These are phyloP conservation scores for Alces alces DNA, from an alignment of 2,113 vertebrate species.

Conservation along the genomic window DNA sequence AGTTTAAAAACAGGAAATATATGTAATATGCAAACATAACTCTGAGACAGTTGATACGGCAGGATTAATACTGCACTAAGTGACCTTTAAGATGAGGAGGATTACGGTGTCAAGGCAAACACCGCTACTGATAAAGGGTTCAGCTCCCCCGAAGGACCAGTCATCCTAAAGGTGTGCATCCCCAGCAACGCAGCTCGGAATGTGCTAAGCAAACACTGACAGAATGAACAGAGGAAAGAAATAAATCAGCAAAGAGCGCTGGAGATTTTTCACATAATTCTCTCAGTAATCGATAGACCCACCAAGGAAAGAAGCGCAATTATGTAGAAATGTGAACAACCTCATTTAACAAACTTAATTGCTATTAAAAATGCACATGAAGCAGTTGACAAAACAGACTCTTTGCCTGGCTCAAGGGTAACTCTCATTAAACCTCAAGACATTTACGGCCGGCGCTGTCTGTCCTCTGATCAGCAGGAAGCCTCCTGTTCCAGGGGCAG, in stretches of 20 bases:
- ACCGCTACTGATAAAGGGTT: rapidly evolving
- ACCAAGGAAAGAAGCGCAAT: neutral
- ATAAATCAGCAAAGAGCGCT: neutral
- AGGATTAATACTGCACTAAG: neutral
- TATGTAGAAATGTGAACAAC: neutral
- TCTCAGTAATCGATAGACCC: neutral
- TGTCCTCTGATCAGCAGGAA: neutral
- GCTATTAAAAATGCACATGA: neutral
- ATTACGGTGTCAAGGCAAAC: neutral
- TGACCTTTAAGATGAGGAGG: neutral
- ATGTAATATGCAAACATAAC: neutral
- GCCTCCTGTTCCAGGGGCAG: neutral
- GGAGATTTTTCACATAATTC: neutral
- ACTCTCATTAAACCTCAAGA: neutral
- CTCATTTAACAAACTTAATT: neutral
- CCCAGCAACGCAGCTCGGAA: rapidly evolving
- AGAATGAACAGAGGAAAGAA: neutral
- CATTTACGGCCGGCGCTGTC: rapidly evolving
- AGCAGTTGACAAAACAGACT: neutral
- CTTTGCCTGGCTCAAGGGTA: neutral
- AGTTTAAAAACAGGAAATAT: neutral
- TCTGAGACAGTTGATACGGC: rapidly evolving
- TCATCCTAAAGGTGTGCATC: rapidly evolving
- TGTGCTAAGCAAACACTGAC: neutral
- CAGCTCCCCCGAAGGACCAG: rapidly evolving